phyloP scores from a whole-genome alignment of 1,140 invertebrate species.

The Chrysopa pallens region DNA sequence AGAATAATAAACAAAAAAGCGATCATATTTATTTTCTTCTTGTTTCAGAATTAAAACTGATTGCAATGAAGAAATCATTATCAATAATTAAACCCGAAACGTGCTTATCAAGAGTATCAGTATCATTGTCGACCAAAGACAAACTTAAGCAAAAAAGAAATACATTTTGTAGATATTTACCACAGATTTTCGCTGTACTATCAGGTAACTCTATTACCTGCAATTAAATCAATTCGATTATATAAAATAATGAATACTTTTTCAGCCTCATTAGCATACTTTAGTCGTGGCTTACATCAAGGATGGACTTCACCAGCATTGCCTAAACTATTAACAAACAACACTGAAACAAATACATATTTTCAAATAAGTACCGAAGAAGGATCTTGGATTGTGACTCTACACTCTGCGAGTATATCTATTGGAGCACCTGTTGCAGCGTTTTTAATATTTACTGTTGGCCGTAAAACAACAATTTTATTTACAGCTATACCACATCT shows the following conservation, averaged over 20 bases:
- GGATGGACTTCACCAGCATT: background rate
- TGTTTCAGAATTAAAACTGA: no score
- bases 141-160: no score
- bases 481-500: background rate
- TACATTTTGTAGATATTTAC: no score
- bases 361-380: background rate
- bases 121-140: no score
- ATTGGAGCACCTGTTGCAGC: background rate
- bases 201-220: no score
- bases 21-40: no score
- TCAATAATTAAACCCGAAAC: no score
- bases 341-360: background rate
- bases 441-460: slow-evolving; percentile 6
- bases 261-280: background rate
- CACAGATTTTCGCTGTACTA: no score
- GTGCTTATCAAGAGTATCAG: no score
- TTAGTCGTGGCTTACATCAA: background rate
- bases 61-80: no score
- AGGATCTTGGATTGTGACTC: background rate
- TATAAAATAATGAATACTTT: background rate
- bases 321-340: background rate
- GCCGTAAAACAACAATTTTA: background rate
- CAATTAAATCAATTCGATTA: background rate
- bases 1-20: no score
- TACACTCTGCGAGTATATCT: background rate